Percentiles rank a stretch among this genome's conserved stretches.
Conservation (phyloP, 1,140 invertebrate genomes). For the Dreissena polymorpha region DNA sequence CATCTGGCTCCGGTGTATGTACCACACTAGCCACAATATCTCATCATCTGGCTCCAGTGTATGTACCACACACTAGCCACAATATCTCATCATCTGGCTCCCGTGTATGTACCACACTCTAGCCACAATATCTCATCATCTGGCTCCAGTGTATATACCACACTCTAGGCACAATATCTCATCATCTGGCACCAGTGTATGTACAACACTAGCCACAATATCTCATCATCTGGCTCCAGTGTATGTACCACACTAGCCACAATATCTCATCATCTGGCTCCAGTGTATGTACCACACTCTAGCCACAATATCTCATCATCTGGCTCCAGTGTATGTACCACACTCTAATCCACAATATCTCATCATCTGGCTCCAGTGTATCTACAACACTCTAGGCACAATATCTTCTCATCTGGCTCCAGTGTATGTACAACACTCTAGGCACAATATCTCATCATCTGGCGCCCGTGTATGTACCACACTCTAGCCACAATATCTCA, state of each 20-base stretch:
- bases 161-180: neutral
- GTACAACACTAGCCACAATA: constrained; percentile 78
- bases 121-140: neutral
- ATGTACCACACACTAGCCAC: constrained; percentile 82
- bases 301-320: neutral
- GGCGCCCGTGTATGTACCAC: constrained; percentile 86
- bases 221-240: no score
- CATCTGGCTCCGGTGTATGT: no score
- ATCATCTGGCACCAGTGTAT: no score
- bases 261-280: neutral
- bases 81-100: neutral
- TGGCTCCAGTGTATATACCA: constrained; percentile 86
- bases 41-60: no score
- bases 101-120: constrained; percentile 85
- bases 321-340: constrained; percentile 86
- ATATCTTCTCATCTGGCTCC: no score
- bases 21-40: neutral
- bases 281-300: constrained; percentile 84
- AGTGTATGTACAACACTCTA: constrained; percentile 84
- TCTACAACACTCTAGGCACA: constrained; percentile 79
- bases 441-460: neutral
- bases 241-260: constrained; percentile 82
- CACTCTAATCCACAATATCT: neutral
- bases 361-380: no score
- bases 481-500: neutral